Base-by-base conservation (phyloP, 1,140 invertebrate species). In the Drosophila asahinai region DNA sequence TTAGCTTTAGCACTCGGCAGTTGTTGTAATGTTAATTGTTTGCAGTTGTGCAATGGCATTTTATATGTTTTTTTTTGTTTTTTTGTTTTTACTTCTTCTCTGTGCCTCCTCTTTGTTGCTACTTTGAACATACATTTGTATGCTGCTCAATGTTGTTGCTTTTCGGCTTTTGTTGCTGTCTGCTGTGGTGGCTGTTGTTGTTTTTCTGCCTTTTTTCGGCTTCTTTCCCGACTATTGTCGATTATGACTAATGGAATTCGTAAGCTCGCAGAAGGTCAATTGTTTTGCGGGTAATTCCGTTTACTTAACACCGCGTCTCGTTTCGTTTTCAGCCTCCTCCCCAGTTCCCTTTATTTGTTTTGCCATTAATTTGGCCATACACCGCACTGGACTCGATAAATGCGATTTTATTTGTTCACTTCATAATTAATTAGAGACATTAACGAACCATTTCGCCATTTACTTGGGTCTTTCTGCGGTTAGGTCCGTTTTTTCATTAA, bases 161-260 rank as follows among this genome's bases (percentile, higher is more conserved):
- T 54, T 75, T 43, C 17, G 40, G n/a, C 19, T 47, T 57, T 61
- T 45, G 52, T 40, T 57, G 33, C 49, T 52, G 27, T 15, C 49
- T 17, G 49, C 33, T n/a, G 25, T 51, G 27, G 49, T 36, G 54
- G 51, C 33, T 79, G 30, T 60, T 42, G 65, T 64, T n/a, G n/a
- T 60, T 70, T 73, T 84, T 43, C 33, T n/a, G 54, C 36, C 19
- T 65, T 80, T 77, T 86, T 86, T 86, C 42, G 83, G 76, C 66
- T 86, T 86, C 76, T 73, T 86, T 82, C 70, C 70, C 75, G 79
- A 67, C 77, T 52, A 68, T 82, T 82, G 79, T 82, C 83, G 83
- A 86, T 86, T 86, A 86, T 86, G 83, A 86, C 83, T 86, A 86
- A 86, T 86, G 75, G 75, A 78, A 80, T 77, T 77, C 79, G 80